Evolutionary conservation across 2,113 vertebrate species (phyloP).

Genomic region (Eurypyga helias): DNA sequence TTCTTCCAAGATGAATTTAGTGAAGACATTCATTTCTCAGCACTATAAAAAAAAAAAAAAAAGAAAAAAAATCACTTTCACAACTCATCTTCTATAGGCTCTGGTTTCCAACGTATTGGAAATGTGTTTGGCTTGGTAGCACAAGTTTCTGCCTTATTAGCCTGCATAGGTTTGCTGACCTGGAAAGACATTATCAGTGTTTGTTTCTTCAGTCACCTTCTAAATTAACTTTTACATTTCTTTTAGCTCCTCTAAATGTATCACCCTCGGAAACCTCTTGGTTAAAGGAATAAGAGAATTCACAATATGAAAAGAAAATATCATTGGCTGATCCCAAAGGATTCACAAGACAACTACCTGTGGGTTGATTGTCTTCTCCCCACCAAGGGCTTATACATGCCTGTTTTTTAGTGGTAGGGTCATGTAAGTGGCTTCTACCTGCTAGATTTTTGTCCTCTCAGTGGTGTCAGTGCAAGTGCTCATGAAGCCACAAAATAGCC

Average conservation of each 20-base stretch:
- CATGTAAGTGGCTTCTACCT: not conserved
- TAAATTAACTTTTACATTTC: not conserved
- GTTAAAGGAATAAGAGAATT: not conserved
- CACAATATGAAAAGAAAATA: not conserved
- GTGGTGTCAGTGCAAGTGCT: not conserved
- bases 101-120: not conserved
- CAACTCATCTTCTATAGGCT: not conserved
- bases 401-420: not conserved
- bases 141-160: not conserved
- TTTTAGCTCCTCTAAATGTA: not conserved
- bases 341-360: not conserved
- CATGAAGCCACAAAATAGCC: not conserved
- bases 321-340: not conserved
- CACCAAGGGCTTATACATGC: accelerated
- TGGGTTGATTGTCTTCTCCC: not conserved
- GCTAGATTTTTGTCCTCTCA: not conserved
- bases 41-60: not conserved
- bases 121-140: not conserved
- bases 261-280: not conserved
- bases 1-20: not conserved
- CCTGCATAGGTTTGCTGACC: not conserved
- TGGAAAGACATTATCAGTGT: not conserved
- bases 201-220: not conserved
- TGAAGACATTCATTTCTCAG: not conserved
- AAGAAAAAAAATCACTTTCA: not conserved